Base-by-base conservation (phyloP, 2,888 invertebrate genomes). In the Smittia aterrima region DNA sequence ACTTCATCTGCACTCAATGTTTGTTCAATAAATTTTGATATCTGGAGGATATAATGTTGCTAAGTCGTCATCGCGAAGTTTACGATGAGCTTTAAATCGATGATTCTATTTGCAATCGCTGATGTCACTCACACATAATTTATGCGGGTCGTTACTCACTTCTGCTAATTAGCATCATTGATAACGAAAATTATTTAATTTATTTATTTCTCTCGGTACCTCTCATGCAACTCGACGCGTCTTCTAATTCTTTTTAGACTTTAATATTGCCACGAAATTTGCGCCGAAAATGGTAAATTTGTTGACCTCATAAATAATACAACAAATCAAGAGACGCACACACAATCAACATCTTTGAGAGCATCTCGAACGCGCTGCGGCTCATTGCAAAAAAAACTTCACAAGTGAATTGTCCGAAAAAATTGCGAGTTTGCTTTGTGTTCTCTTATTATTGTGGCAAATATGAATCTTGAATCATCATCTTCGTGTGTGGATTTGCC, bases 241-340 rank as follows among this genome's bases (percentile, higher is more conserved):
- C 16, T 47, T 47, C 47, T 47, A 47, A 47, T 47, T 47, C 32
- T 32, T 32, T 47, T n/a, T 47, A 6, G 47, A 4, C 47, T n/a
- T 11, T 11, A 3, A 47, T 6, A 47, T 47, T 47, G 47, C 47
- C 47, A 16, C 47, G 47, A 47, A 47, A n/a, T 47, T 47, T 47
- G 13, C 47, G 47, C 47, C 16, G 16, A 47, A 47, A 47, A 47
- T 47, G 47, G 47, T 47, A 47, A 47, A 47, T 47, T 47, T 47
- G 47, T 47, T 47, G 47, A 47, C 47, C 47, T 47, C 47, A 47
- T 47, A 47, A 47, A 47, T 47, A 47, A 47, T 47, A 47, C 47
- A 47, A 47, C 47, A 47, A 47, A 47, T 47, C 47, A 47, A 47
- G 47, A 47, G 47, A 47, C 47, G 47, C 47, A 47, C 47, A 47